These are phyloP conservation scores for Tribolium madens DNA, from an alignment of 1,140 invertebrate species.

Conservation along the genomic window DNA sequence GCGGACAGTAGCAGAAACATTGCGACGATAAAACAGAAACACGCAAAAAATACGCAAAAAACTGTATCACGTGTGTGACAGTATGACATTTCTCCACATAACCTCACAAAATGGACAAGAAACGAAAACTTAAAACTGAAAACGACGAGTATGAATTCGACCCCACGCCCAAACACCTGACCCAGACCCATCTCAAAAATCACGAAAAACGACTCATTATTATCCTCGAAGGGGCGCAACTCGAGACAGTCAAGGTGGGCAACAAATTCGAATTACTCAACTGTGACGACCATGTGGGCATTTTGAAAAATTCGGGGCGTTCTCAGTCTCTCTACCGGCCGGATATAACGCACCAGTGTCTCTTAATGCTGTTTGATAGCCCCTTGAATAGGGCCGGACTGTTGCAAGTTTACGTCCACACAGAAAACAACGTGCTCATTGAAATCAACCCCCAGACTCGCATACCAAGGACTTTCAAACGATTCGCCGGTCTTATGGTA, in stretches of 20 bases:
- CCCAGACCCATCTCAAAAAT: conserved; percentile 77
- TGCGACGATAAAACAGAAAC: conserved; percentile 39
- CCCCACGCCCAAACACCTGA: conserved; percentile 76
- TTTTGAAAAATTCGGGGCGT: conserved; percentile 87
- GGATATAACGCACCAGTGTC: conserved; percentile 95
- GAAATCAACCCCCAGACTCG: conserved; percentile 99
- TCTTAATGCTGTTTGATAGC: conserved; percentile 96
- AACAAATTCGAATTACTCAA: conserved; percentile 92
- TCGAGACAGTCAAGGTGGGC: conserved; percentile 95
- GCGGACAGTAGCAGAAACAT: conserved; percentile 47
- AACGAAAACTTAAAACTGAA: conserved; percentile 70
- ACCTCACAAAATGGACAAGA: conserved; percentile 71
- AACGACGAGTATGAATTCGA: conserved; percentile 76
- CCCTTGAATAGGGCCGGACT: conserved; percentile 93
- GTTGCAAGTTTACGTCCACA: conserved; percentile 94
- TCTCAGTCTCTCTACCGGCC: conserved; percentile 89
- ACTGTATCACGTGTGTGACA: neutral
- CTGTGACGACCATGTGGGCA: conserved; percentile 90
- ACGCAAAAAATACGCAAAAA: conserved; percentile 39
- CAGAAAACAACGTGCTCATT: conserved; percentile 95
- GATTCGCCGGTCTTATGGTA: conserved; percentile 98
- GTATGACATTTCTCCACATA: too few relatives aligned
- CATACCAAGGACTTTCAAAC: conserved; percentile 97
- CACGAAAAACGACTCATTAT: conserved; percentile 93
- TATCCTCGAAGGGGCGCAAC: conserved; percentile 92